Base-by-base conservation (phyloP, 2,113 vertebrate species). In the Caloenas nicobarica region DNA sequence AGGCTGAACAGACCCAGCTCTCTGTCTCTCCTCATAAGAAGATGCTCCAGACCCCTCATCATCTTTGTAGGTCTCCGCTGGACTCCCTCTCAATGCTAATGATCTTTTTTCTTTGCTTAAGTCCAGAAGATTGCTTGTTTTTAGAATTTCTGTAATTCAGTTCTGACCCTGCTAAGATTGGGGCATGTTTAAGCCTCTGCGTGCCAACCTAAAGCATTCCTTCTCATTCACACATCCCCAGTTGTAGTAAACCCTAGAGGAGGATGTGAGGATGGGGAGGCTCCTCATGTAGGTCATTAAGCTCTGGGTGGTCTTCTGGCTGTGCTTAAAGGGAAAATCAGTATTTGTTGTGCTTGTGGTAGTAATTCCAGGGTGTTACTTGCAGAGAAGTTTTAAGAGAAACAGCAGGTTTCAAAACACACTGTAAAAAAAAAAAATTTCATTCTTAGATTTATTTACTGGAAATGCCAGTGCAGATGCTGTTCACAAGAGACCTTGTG, bases 391-490 rank as follows among this genome's bases (percentile, higher is more conserved):
- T 83, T 96, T 86, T 58, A 34, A 44, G 54, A 95, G 94, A 88
- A 96, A 94, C 95, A 95, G 61, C 82, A 92, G 95, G 91, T 96
- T 97, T 94, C 73, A 80, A 82, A 91, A 84, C 93, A 72, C 34
- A 11, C 38, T 74, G 29, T 66, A 69, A 81, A 54, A 23, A 21
- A 54, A 23, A 21, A 97, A 94, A 66, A 44, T 16, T 71, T 88
- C 19, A 73, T 93, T 92, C 72, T 89, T 80, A 40, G 86, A 86
- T 95, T 94, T 97, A 87, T 93, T 97, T 96, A 93, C 79, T 95
- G 84, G 81, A 83, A 95, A 94, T 96, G 92, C 92, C 92, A 87
- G 26, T 92, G 38, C 21, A 79, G 84, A 79, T 96, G 89, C 58
- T 81, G 81, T 44, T 94, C 77, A 50, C 68, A 89, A 58, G 84